Evolutionary conservation across 2,888 invertebrate genomes (phyloP), one percentile per base, ranked within the genome.

Genomic region (Polydrusus pterygomalis): DNA sequence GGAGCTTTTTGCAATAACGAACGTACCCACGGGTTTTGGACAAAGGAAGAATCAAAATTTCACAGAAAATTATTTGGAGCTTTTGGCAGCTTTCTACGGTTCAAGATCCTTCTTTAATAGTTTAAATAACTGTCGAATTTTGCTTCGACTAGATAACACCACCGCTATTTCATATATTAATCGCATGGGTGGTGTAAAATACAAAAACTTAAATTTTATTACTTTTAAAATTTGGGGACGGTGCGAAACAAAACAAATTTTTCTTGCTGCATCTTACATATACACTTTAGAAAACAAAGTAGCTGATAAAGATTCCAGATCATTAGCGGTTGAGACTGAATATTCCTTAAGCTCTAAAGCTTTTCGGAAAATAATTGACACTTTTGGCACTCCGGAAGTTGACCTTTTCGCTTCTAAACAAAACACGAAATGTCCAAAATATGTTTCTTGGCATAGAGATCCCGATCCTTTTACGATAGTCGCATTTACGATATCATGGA

Each of bases 261-360:
- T 34, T 15, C n/a, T 34, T 40, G n/a, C 43, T 60, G 60, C 62
- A 51, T 47, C 38, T 47, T 40, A 63, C 9, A 63, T 63, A 15
- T 62, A 69, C 40, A 68, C 71, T 11, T 56, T 64, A 45, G 63
- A 63, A n/a, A 56, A 56, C 30, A 30, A n/a, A 11, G 56, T 18
- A 18, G 67, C 67, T n/a, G 67, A 67, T n/a, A 47, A 10, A 38
- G 51, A 43, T 30, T 77, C 75, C 20, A 20, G 74, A 5, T 38
- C 43, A n/a, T 18, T 73, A 17, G 15, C 72, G 9, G n/a, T 43
- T 6, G 70, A 75, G 17, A 76, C 75, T 15, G 78, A 78, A 60
- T 78, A 15, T 18, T 18, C 18, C 11, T 43, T 67, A 65, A 30
- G 18, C 38, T 18, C 40, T 34, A 43, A 6, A 34, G 18, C 63